A percentile compares a stretch with the other conserved stretches of the same genome.
These are phyloP conservation scores for Uromys caudimaculatus DNA, from an alignment of 2,797 vertebrate species.

Conservation along the genomic window DNA sequence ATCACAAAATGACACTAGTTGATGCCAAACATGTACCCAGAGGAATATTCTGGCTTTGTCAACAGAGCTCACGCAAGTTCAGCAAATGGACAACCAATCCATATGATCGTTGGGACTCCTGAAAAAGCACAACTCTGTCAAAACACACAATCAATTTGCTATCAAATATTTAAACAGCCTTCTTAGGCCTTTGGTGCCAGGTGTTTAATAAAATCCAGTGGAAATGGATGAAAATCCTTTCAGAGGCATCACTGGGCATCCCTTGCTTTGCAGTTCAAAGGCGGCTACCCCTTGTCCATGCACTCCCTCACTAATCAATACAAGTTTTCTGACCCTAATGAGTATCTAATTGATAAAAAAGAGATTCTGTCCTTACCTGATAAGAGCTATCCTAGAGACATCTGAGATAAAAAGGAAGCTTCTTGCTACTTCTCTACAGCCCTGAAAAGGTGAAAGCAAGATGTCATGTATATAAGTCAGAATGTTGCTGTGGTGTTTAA, in stretches of 20 bases:
- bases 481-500: background rate
- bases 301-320: slow-evolving; percentile 49
- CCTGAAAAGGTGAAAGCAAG: slow-evolving; percentile 37
- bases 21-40: background rate
- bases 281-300: background rate
- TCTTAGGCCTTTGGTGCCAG: slow-evolving; percentile 8
- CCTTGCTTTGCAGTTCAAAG: background rate
- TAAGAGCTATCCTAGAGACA: slow-evolving; percentile 55
- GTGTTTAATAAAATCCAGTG: slow-evolving; percentile 39
- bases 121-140: slow-evolving; percentile 65
- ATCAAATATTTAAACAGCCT: slow-evolving; percentile 72
- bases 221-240: slow-evolving; percentile 58
- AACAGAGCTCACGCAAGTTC: slow-evolving; percentile 47
- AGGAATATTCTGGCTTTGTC: slow-evolving; percentile 46
- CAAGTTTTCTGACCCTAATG: slow-evolving; percentile 60
- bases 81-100: slow-evolving; percentile 60
- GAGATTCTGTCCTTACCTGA: slow-evolving; percentile 54
- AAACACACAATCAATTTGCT: slow-evolving; percentile 63
- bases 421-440: slow-evolving; percentile 4
- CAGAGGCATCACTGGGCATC: background rate
- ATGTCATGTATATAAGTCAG: background rate
- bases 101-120: background rate
- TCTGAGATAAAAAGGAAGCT: slow-evolving; percentile 44
- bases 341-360: slow-evolving; percentile 62
- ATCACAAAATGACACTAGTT: background rate